These are phyloP conservation scores for Acanthacorydalis orientalis DNA, from an alignment of 2,888 invertebrate genomes.

Conservation along the genomic window DNA sequence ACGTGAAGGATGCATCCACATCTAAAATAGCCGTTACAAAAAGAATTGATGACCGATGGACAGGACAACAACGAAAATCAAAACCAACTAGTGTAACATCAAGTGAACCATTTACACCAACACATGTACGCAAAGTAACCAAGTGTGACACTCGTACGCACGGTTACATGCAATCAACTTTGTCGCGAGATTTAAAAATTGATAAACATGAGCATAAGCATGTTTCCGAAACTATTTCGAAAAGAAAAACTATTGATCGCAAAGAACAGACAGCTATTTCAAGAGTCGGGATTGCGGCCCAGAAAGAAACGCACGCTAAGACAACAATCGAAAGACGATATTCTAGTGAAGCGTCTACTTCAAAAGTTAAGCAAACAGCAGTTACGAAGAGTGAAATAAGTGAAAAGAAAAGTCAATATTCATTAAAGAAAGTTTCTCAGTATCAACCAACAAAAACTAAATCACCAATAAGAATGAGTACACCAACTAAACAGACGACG, in stretches of 20 bases:
- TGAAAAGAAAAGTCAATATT: too few species aligned
- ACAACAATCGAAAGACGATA: not conserved
- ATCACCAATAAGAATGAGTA: too few species aligned
- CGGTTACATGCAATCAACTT: slow-evolving; percentile 42
- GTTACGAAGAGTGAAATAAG: not conserved
- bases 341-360: not conserved
- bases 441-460: too few species aligned
- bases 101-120: slow-evolving; percentile 8
- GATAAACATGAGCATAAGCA: slow-evolving; percentile 17
- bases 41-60: slow-evolving; percentile 9
- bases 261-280: too few species aligned
- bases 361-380: slow-evolving; percentile 4
- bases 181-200: slow-evolving; percentile 36
- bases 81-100: slow-evolving; percentile 3
- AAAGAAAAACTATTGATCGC: slow-evolving; percentile 1
- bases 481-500: too few species aligned
- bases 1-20: not conserved
- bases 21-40: slow-evolving; percentile 6
- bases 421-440: too few species aligned
- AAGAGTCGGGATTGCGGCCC: too few species aligned
- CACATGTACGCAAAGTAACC: slow-evolving; percentile 9
- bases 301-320: not conserved
- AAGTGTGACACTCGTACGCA: slow-evolving; percentile 21
- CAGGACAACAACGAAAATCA: slow-evolving; percentile 6
- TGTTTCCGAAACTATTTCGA: slow-evolving; percentile 9